Evolutionary conservation across 2,797 vertebrate species (phyloP).

Genomic region (Remorina albescens): DNA sequence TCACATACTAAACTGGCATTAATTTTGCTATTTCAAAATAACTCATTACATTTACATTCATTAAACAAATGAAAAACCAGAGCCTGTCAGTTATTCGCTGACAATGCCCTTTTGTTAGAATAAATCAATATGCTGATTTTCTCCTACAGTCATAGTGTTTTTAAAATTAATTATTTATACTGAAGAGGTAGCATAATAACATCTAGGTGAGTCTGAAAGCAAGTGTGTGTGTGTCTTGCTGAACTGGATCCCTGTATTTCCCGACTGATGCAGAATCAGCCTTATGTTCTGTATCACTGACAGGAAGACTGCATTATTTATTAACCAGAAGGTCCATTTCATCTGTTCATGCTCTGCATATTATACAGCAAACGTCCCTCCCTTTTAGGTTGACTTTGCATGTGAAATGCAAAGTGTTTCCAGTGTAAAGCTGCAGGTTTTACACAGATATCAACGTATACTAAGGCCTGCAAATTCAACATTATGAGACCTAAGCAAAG

Average conservation of each 20-base stretch:
- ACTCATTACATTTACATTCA: slow-evolving; percentile 5
- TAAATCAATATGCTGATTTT: slow-evolving; percentile 14
- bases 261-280: slow-evolving; percentile 65
- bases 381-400: slow-evolving; percentile 18
- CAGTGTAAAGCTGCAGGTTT: slow-evolving; percentile 3
- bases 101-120: neutral
- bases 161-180: neutral
- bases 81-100: neutral
- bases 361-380: slow-evolving; percentile 40
- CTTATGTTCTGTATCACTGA: slow-evolving; percentile 70
- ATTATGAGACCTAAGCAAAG: neutral
- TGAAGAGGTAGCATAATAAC: neutral
- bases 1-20: slow-evolving; percentile 26
- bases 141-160: neutral
- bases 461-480: neutral
- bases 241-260: slow-evolving; percentile 45
- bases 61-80: neutral
- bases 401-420: neutral
- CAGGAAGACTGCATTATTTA: slow-evolving; percentile 86
- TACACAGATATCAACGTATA: neutral
- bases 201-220: slow-evolving; percentile 16
- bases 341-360: slow-evolving; percentile 49
- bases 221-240: slow-evolving; percentile 7
- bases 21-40: slow-evolving; percentile 39
- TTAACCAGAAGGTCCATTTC: slow-evolving; percentile 74